Evolutionary conservation across 2,888 invertebrate species (phyloP), one percentile per base, ranked within the genome.

Genomic region (Heliconius sara): DNA sequence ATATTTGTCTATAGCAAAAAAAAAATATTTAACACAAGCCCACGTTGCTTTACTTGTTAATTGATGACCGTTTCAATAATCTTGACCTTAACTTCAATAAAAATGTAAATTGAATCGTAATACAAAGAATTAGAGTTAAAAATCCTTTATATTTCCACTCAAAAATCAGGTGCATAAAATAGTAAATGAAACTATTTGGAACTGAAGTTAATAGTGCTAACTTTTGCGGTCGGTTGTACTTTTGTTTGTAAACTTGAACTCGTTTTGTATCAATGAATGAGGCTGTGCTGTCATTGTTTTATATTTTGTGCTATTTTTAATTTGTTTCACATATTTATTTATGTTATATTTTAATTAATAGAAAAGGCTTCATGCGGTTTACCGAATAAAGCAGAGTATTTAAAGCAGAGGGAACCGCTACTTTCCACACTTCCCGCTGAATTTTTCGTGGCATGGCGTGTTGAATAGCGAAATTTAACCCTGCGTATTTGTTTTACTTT

Each of bases 161-260:
- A 89, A 85, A 87, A 90, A 90, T 89, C 84, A 86, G 88, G 89
- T 91, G 87, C 87, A 87, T 86, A 88, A 87, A 88, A 86, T n/a
- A 85, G 83, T 70, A 84, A 84, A 85, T 88, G 89, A 43, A 88
- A 87, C 85, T 87, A 88, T 84, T 83, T 84, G 83, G 82, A 84
- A 83, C 81, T 82, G 84, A 83, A 87, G 88, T 87, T 86, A 86
- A 85, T 81, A 85, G 84, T 85, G 84, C 85, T 86, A 85, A 83
- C 83, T 87, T 88, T 85, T 89, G 89, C 85, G 81, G 84, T 79
- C 86, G 88, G 86, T 87, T 88, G 90, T 91, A 91, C 89, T 82
- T 86, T 84, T 85, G 87, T 86, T 89, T 88, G 91, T 93, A 91
- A 91, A 94, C 94, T 94, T 94, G 94, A 92, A 93, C 93, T 92